Conservation (phyloP, 2,888 invertebrate species). For the Muscina levida region DNA sequence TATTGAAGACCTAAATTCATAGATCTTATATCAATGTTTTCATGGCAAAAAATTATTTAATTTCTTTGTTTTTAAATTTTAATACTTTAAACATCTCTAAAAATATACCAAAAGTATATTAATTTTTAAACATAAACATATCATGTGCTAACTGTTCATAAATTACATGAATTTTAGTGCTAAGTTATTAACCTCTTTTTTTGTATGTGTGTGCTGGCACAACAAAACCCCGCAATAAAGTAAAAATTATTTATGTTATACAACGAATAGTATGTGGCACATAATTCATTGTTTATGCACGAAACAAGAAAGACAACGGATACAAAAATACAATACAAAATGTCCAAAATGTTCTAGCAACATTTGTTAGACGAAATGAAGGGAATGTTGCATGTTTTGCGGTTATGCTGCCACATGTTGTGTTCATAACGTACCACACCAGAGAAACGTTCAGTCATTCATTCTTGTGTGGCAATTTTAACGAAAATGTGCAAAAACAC, state of each 20-base stretch:
- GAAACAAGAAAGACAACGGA: not conserved
- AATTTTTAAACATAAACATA: too few relatives aligned
- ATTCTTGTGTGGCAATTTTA: not conserved
- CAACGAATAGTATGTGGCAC: not conserved
- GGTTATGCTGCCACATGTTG: constrained; percentile 18
- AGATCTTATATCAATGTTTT: too few relatives aligned
- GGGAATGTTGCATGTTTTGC: constrained; percentile 33
- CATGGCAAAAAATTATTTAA: too few relatives aligned
- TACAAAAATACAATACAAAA: constrained; percentile 12
- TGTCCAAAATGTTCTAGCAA: constrained; percentile 21
- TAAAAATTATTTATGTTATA: constrained; percentile 27
- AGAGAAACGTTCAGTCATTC: not conserved
- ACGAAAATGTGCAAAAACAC: not conserved
- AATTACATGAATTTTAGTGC: too few relatives aligned
- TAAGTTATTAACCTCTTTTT: constrained; percentile 20
- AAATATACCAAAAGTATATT: too few relatives aligned
- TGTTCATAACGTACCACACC: not conserved
- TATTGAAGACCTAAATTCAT: too few relatives aligned
- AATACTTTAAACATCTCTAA: constrained; percentile 15
- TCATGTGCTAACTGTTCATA: too few relatives aligned
- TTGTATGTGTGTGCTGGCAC: not conserved
- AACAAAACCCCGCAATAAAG: not conserved
- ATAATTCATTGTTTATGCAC: not conserved
- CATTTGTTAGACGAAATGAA: constrained; percentile 31
- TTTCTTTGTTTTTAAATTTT: too few relatives aligned